Evolutionary conservation across 2,113 vertebrate genomes (phyloP).

Genomic region (Phalacrocorax aristotelis): DNA sequence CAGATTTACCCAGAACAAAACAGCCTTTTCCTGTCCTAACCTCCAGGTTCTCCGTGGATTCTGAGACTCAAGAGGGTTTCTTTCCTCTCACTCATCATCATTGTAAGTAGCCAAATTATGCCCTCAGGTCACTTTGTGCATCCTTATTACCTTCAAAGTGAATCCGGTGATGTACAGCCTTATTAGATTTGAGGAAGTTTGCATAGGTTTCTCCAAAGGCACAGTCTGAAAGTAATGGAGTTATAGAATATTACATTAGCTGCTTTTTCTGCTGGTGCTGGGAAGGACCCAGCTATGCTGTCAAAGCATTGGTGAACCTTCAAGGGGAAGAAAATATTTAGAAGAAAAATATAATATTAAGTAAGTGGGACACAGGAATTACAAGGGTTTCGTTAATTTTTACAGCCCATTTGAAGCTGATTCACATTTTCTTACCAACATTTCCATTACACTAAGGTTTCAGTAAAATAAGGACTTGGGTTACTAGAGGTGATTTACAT

Average conservation of each 20-base stretch:
- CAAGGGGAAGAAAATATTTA: neutral
- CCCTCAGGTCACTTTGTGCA: neutral
- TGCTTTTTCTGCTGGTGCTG: neutral
- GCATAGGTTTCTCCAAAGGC: neutral
- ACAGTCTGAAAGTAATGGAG: neutral
- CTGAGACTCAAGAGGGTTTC: neutral
- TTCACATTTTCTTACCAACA: neutral
- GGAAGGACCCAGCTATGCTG: neutral
- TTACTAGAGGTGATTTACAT: constrained; percentile 10
- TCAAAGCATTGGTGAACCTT: neutral
- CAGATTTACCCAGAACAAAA: neutral
- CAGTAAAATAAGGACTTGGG: neutral
- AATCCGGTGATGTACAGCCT: neutral
- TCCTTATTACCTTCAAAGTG: neutral
- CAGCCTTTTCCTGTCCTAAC: neutral
- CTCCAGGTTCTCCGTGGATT: neutral
- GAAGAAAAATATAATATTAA: neutral
- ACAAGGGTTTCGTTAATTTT: neutral
- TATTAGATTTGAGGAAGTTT: neutral
- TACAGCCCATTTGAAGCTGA: neutral
- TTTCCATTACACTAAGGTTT: neutral
- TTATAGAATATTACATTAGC: neutral
- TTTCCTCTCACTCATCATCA: neutral
- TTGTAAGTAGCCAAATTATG: neutral
- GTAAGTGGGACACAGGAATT: neutral